Percentiles rank a stretch among this genome's conserved stretches.
Conservation (phyloP, 2,797 vertebrate species). For the Sebastes kiyomatsui region DNA sequence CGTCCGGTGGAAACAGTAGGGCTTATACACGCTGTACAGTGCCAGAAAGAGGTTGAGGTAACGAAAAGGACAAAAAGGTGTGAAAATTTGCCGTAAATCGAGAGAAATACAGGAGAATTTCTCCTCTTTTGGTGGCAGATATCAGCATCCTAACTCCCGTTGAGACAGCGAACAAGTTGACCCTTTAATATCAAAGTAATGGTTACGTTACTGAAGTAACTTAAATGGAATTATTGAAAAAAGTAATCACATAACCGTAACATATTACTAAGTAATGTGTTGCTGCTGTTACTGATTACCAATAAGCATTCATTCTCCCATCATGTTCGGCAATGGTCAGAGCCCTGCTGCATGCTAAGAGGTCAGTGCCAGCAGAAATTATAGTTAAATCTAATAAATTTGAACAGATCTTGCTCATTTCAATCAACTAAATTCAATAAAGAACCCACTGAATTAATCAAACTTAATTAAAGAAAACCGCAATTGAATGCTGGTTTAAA, state of each 20-base stretch:
- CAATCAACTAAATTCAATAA: neutral
- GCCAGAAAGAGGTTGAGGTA: too few species aligned
- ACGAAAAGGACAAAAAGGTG: too few species aligned
- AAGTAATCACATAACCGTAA: neutral
- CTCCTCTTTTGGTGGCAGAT: neutral
- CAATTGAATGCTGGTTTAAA: neutral
- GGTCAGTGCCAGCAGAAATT: neutral
- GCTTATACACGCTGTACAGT: too few species aligned
- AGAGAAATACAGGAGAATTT: neutral
- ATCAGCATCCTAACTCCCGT: neutral
- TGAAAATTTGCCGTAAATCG: too few species aligned
- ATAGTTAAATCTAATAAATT: neutral
- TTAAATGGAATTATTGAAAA: neutral
- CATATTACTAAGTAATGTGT: neutral
- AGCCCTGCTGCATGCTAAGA: neutral
- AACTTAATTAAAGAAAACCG: neutral
- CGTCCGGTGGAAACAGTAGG: too few species aligned
- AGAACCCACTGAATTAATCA: neutral
- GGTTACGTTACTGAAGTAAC: too few species aligned
- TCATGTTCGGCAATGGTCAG: neutral
- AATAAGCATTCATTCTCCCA: neutral
- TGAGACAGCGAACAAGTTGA: neutral
- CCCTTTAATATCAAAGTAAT: neutral
- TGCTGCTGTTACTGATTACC: neutral
- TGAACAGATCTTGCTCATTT: conserved; percentile 1